Percentiles rank a stretch among this genome's conserved stretches.
Conservation (phyloP, 35 echinoderm and acorn worm species). For the Acanthaster planci region DNA sequence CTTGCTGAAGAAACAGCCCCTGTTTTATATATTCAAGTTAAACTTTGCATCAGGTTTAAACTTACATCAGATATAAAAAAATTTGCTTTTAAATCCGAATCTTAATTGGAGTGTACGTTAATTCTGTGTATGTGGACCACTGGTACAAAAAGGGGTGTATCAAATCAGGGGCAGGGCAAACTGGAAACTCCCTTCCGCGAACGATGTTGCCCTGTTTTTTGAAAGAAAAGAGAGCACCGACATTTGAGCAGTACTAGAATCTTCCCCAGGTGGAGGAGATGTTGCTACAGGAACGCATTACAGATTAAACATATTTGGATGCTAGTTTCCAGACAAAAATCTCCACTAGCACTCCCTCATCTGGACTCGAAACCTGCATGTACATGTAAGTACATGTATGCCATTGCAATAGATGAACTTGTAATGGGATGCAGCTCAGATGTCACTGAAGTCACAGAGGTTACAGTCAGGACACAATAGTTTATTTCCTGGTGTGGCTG, state of each 20-base stretch:
- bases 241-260: not conserved
- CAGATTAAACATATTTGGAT: too few species aligned
- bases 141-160: not conserved
- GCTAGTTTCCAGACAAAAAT: too few species aligned
- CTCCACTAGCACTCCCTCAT: too few species aligned
- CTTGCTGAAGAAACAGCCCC: not conserved
- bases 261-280: not conserved
- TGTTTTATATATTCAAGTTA: not conserved
- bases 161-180: too few species aligned
- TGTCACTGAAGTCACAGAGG: too few species aligned
- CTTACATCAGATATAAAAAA: not conserved
- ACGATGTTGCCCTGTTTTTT: not conserved
- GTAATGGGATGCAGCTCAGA: too few species aligned
- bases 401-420: too few species aligned
- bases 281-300: too few species aligned
- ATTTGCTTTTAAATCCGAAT: not conserved
- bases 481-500: too few species aligned
- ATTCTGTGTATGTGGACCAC: not conserved
- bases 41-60: not conserved
- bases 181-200: not conserved
- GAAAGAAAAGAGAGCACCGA: not conserved
- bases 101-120: not conserved
- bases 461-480: too few species aligned
- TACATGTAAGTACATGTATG: too few species aligned
- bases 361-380: too few species aligned